Percentiles rank a stretch among this genome's conserved stretches.
Evolutionary conservation across 2,888 invertebrate species (phyloP).

Genomic region (Frankliniella fusca): DNA sequence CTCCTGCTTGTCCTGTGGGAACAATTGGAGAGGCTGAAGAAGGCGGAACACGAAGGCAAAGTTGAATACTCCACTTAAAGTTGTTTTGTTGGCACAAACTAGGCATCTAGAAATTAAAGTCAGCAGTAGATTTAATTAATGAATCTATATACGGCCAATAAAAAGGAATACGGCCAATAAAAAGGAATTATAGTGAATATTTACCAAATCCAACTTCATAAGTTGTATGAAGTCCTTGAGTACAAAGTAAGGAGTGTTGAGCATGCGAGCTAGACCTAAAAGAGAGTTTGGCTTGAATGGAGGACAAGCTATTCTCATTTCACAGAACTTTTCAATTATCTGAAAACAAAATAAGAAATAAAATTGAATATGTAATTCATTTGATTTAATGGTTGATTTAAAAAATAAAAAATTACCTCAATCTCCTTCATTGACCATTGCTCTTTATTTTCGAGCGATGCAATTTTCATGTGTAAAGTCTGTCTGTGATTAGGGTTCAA

Average conservation of each 20-base stretch:
- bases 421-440: conserved; percentile 83
- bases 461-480: conserved; percentile 80
- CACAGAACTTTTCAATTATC: conserved; percentile 90
- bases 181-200: not conserved
- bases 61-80: conserved; percentile 84
- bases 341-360: conserved; percentile 44
- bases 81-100: conserved; percentile 58
- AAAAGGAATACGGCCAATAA: not conserved
- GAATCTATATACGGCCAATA: conserved; percentile 40
- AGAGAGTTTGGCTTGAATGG: conserved; percentile 88
- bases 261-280: conserved; percentile 76
- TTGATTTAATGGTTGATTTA: conserved; percentile 20
- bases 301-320: conserved; percentile 78
- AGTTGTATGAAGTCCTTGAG: conserved; percentile 89
- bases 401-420: conserved; percentile 52
- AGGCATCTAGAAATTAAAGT: conserved; percentile 48
- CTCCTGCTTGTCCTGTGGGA: conserved; percentile 84
- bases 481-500: conserved; percentile 86
- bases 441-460: conserved; percentile 78
- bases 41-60: conserved; percentile 89
- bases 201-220: conserved; percentile 63
- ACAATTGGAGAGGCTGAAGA: conserved; percentile 73
- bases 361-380: not conserved
- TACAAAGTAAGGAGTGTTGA: conserved; percentile 80
- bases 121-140: conserved; percentile 8